A percentile compares a stretch with the other conserved stretches of the same genome.
phyloP scores from a whole-genome alignment of 2,888 invertebrate genomes.

The Eudemis profundana region DNA sequence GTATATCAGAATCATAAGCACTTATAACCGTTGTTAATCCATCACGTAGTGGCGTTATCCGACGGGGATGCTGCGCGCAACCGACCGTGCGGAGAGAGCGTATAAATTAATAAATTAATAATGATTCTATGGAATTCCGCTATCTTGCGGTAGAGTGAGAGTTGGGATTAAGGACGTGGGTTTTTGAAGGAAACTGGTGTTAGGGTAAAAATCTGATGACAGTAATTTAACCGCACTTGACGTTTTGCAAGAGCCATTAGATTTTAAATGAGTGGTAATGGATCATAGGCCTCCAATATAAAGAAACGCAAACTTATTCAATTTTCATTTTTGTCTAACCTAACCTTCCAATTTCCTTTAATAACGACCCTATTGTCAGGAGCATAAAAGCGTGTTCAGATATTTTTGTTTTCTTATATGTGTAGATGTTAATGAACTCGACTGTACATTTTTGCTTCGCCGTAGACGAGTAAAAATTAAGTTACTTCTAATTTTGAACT shows the following conservation, averaged over 20 bases:
- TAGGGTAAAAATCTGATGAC: background rate
- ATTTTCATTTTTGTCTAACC: too few relatives aligned
- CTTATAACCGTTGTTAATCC: conserved; percentile 39
- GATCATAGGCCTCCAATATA: too few relatives aligned
- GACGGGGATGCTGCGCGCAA: conserved; percentile 51
- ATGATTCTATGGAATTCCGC: conserved; percentile 83
- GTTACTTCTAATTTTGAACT: too few relatives aligned
- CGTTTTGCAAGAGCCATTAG: background rate
- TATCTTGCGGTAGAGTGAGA: conserved; percentile 63
- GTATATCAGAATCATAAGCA: conserved; percentile 26
- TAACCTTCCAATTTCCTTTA: too few relatives aligned
- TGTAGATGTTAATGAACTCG: too few relatives aligned
- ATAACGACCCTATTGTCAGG: too few relatives aligned
- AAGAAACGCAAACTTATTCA: too few relatives aligned
- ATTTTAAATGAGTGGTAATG: too few relatives aligned
- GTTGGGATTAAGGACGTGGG: conserved; percentile 54
- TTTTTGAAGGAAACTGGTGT: conserved; percentile 38
- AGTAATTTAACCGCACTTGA: background rate
- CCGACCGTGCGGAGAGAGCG: conserved; percentile 78
- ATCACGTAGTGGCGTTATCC: conserved; percentile 44
- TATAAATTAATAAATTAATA: conserved; percentile 85
- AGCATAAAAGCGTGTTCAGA: too few relatives aligned
- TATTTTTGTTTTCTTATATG: too few relatives aligned
- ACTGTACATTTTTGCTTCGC: too few relatives aligned
- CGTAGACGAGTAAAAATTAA: too few relatives aligned